These are phyloP conservation scores for Climacteris rufus DNA, from an alignment of 2,113 vertebrate species.

Conservation along the genomic window DNA sequence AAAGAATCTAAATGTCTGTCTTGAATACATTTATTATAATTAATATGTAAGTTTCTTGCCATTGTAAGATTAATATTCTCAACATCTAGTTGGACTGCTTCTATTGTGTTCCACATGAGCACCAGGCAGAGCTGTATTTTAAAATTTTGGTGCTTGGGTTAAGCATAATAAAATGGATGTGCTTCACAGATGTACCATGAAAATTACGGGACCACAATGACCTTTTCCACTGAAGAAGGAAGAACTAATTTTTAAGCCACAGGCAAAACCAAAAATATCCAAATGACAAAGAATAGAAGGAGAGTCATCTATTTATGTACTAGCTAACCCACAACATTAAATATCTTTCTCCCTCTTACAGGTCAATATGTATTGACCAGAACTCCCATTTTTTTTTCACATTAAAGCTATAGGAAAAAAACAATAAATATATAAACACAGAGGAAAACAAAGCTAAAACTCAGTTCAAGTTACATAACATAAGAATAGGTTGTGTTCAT, in stretches of 20 bases:
- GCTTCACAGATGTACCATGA: background rate
- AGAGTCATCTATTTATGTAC: background rate
- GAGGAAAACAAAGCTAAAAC: background rate
- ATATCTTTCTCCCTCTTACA: background rate
- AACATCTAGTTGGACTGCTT: background rate
- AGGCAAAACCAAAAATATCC: background rate
- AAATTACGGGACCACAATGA: background rate
- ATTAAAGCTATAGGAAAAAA: background rate
- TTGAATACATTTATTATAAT: background rate
- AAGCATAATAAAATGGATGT: background rate
- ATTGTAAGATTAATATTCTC: background rate
- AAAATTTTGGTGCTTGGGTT: background rate
- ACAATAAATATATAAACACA: background rate
- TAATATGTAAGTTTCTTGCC: background rate
- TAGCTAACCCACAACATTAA: background rate
- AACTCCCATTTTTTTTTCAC: background rate
- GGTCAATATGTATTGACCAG: background rate
- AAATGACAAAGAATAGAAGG: background rate
- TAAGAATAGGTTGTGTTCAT: background rate
- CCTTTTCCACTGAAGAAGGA: background rate
- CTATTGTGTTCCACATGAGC: background rate
- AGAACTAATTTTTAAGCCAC: background rate
- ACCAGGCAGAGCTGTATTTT: background rate
- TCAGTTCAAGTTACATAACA: background rate
- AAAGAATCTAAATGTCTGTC: background rate